phyloP scores from a whole-genome alignment of 2,888 invertebrate genomes.

The Heliconius cydno region DNA sequence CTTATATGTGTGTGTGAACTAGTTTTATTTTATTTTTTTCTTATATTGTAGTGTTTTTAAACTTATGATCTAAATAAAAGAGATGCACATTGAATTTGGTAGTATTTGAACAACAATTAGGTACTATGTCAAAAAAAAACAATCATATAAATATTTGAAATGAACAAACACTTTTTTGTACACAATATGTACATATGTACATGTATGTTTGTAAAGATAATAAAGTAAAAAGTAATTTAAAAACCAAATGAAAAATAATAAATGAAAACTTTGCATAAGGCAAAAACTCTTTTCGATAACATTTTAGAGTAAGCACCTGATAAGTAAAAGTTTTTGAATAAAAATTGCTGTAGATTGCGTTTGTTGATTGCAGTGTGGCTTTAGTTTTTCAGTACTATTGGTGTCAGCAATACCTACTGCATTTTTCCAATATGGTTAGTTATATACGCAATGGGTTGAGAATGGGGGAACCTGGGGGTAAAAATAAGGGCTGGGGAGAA shows the following conservation, averaged over 20 bases:
- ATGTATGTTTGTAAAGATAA: no score
- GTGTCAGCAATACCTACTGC: no score
- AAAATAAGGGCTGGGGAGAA: background rate
- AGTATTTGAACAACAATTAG: no score
- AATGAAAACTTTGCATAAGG: background rate
- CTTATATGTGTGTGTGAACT: no score
- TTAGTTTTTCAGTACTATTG: background rate
- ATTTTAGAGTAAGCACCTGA: constrained; percentile 1
- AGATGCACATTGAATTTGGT: no score
- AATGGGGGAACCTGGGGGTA: background rate
- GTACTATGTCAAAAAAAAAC: no score
- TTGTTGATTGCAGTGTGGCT: constrained; percentile 58
- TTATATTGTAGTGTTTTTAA: no score
- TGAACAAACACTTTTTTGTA: no score
- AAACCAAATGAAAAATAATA: background rate
- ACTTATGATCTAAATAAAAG: background rate
- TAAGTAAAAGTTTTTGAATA: background rate
- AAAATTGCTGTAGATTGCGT: constrained; percentile 55
- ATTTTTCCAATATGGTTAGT: background rate
- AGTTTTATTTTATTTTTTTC: no score
- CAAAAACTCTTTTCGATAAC: background rate
- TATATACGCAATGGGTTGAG: background rate
- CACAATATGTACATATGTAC: no score
- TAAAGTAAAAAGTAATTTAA: background rate
- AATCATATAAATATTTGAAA: no score